phyloP scores from a whole-genome alignment of 2,888 invertebrate species.

The Eurytoma californica region DNA sequence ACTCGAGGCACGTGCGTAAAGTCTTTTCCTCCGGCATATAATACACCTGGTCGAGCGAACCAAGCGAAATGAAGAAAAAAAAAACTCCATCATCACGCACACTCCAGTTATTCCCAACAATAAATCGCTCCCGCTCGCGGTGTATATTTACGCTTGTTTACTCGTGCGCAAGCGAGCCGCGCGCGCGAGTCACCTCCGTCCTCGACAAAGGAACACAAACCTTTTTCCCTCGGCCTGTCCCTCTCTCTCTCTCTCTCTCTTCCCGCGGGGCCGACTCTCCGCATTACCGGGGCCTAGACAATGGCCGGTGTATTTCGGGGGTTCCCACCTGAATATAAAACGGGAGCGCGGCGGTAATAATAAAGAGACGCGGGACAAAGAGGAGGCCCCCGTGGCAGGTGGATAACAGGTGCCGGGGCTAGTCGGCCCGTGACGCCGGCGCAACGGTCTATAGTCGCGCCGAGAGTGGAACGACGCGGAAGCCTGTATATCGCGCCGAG shows the following conservation, averaged over 20 bases:
- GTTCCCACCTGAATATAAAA: constrained; percentile 45
- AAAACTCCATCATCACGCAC: neutral
- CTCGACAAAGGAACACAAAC: constrained; percentile 20
- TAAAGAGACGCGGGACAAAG: constrained; percentile 20
- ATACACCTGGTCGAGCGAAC: no score
- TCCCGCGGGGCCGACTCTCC: neutral
- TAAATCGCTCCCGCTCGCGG: neutral
- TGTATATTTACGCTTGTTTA: constrained; percentile 44
- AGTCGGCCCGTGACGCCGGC: constrained; percentile 19
- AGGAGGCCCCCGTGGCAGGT: constrained; percentile 33
- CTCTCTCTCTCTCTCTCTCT: constrained; percentile 4
- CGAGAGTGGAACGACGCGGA: neutral
- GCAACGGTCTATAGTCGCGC: constrained; percentile 31
- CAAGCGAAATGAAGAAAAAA: neutral
- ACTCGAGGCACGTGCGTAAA: no score
- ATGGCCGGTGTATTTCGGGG: constrained; percentile 32
- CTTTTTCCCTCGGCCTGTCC: neutral
- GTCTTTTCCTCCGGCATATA: no score
- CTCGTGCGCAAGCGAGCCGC: constrained; percentile 49
- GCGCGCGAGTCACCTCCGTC: constrained; percentile 10
- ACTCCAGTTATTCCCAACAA: neutral
- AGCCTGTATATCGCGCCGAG: neutral
- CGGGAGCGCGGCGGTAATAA: constrained; percentile 2
- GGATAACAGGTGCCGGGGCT: constrained; percentile 49
- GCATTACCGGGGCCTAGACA: constrained; percentile 10